These are phyloP conservation scores for Aricia agestis DNA, from an alignment of 1,140 invertebrate genomes.

Conservation along the genomic window DNA sequence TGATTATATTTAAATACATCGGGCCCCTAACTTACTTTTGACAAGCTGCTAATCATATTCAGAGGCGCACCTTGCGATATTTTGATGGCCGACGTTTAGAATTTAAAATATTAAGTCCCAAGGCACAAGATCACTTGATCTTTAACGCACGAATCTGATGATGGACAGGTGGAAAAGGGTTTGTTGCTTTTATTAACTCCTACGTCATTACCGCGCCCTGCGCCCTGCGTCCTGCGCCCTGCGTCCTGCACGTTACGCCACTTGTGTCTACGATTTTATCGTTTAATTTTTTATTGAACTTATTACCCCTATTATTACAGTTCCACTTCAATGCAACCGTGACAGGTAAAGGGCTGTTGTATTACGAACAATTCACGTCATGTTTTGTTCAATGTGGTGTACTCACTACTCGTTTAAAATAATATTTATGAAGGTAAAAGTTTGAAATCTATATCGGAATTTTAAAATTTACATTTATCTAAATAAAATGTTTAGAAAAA, in stretches of 20 bases:
- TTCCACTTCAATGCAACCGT: neutral
- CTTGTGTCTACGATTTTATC: neutral
- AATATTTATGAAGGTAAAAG: no score
- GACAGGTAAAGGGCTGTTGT: neutral
- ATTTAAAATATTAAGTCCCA: constrained; percentile 59
- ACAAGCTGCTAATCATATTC: constrained; percentile 75
- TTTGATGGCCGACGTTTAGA: constrained; percentile 58
- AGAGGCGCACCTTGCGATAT: constrained; percentile 50
- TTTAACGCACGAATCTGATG: constrained; percentile 56
- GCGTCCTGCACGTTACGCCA: neutral
- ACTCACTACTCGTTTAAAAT: no score
- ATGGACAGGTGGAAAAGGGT: constrained; percentile 55
- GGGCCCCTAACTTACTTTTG: constrained; percentile 63
- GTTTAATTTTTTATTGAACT: neutral
- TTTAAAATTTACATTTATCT: no score
- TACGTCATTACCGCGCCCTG: constrained; percentile 1
- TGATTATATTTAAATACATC: constrained; percentile 65
- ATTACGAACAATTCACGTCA: neutral
- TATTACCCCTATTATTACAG: constrained; percentile 1
- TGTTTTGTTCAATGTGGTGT: neutral
- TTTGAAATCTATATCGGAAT: no score
- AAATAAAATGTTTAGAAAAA: no score
- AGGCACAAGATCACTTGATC: constrained; percentile 43
- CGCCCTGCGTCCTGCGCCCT: neutral
- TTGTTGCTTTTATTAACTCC: constrained; percentile 21